Percentiles rank a stretch among this genome's conserved stretches.
Conservation (phyloP, 2,113 vertebrate genomes). For the Lutjanus erythropterus region DNA sequence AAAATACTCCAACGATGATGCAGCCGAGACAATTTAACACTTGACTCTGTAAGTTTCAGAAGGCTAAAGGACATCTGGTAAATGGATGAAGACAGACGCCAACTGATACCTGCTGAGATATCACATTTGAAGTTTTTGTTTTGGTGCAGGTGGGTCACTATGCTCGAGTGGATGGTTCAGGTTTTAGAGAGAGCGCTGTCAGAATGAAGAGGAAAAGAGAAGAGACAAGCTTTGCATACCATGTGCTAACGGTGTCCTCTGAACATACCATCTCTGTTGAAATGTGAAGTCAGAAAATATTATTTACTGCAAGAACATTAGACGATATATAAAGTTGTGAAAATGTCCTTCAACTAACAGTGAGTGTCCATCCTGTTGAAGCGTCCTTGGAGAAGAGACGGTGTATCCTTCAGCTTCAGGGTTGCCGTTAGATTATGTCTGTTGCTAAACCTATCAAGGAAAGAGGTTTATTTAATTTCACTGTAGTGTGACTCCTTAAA, state of each 20-base stretch:
- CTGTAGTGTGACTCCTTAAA: neutral
- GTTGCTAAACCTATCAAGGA: neutral
- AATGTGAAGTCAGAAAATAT: neutral
- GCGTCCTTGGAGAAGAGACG: neutral
- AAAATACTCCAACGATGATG: conserved; percentile 20
- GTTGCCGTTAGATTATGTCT: conserved; percentile 11
- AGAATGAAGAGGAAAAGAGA: conserved; percentile 17
- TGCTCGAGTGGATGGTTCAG: neutral
- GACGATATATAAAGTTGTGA: neutral
- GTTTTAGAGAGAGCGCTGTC: neutral
- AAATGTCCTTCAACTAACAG: conserved; percentile 3
- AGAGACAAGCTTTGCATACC: neutral
- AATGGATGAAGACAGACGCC: conserved; percentile 24
- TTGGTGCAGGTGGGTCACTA: neutral
- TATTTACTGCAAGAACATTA: neutral
- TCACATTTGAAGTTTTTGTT: conserved; percentile 3
- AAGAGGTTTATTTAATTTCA: neutral
- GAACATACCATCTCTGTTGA: neutral
- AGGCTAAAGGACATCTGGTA: conserved; percentile 32
- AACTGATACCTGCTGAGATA: conserved; percentile 27
- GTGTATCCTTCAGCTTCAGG: neutral
- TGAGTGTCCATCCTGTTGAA: neutral
- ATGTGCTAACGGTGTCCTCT: neutral
- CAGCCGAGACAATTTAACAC: conserved; percentile 50
- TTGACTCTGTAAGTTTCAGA: conserved; percentile 54